Evolutionary conservation across 1,140 invertebrate species (phyloP).

Genomic region (Plectus sambesii): DNA sequence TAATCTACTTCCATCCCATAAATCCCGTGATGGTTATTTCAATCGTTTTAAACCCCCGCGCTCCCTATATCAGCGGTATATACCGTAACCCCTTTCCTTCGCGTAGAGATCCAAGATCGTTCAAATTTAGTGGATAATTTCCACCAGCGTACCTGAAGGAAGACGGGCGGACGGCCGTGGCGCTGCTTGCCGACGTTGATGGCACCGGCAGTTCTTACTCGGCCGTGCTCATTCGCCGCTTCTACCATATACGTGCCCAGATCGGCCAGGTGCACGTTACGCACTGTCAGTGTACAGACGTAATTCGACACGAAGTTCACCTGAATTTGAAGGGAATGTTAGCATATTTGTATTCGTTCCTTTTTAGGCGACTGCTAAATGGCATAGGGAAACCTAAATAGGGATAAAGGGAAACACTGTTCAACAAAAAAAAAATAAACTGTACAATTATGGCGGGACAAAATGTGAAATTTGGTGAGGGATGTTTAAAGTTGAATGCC

Average conservation of each 20-base stretch:
- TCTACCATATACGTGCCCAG: constrained; percentile 31
- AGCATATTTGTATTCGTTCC: constrained; percentile 10
- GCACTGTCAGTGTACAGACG: constrained; percentile 17
- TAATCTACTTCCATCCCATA: constrained; percentile 23
- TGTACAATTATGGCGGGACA: too few species aligned
- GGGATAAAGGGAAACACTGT: constrained; percentile 10
- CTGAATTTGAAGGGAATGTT: constrained; percentile 15
- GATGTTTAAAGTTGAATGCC: too few species aligned
- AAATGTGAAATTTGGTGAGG: too few species aligned
- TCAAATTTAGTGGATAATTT: too few species aligned
- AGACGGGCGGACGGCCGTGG: constrained; percentile 18
- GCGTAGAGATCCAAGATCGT: too few species aligned
- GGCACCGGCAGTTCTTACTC: constrained; percentile 27
- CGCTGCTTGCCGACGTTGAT: constrained; percentile 29
- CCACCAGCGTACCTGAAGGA: too few species aligned
- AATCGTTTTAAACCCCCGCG: neutral
- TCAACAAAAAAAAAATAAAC: constrained; percentile 10
- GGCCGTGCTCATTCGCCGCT: constrained; percentile 32
- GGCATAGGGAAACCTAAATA: constrained; percentile 21
- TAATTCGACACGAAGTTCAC: constrained; percentile 19
- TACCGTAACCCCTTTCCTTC: too few species aligned
- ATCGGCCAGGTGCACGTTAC: constrained; percentile 12
- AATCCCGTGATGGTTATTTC: constrained; percentile 14
- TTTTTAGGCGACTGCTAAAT: constrained; percentile 14
- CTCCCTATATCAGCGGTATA: too few species aligned